Base-by-base conservation (phyloP, 2,797 vertebrate genomes). In the Schizothorax lantsangensis region DNA sequence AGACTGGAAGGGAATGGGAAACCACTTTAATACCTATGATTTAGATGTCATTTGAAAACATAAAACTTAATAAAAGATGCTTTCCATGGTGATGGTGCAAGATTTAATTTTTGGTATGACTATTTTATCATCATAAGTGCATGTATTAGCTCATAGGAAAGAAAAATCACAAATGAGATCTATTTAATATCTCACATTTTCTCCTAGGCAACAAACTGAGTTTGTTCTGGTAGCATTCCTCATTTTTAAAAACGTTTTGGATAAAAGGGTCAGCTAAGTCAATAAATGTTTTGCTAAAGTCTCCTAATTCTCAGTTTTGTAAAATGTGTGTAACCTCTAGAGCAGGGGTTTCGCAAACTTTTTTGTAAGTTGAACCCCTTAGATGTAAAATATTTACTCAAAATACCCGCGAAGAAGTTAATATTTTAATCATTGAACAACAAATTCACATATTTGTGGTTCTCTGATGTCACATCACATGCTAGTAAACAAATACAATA, bases 1-100 rank as follows among this genome's bases (percentile, higher is more conserved):
- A 15, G 87, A 87, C 90, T 90, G 64, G 54, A 47, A 82, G 43
- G n/a, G 43, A 74, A 81, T 14, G 9, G 81, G 5, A 85, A 80
- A 38, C 38, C 77, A 47, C 12, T 45, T 68, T 68, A 36, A 81
- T 81, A 80, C 1, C 23, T 45, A n/a, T 78, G 23, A 75, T 49
- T 30, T 71, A 71, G 59, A 62, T 73, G 49, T 10, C 5, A 10
- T 72, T 80, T 52, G 5, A 71, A 73, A 75, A 21, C 38, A 4
- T 30, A 68, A 54, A 77, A 52, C 30, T 19, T 30, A 62, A 74
- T 33, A 64, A 75, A 84, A 66, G 9, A 75, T 19, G 26, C 43
- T 77, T 52, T 66, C 43, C 30, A 30, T 26, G 19, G 43, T 68
- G 45, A 84, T 62, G 26, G 15, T 36, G 38, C 81, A 23, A 62